phyloP scores from a whole-genome alignment of 2,113 vertebrate species.

The Actinemys pallida region DNA sequence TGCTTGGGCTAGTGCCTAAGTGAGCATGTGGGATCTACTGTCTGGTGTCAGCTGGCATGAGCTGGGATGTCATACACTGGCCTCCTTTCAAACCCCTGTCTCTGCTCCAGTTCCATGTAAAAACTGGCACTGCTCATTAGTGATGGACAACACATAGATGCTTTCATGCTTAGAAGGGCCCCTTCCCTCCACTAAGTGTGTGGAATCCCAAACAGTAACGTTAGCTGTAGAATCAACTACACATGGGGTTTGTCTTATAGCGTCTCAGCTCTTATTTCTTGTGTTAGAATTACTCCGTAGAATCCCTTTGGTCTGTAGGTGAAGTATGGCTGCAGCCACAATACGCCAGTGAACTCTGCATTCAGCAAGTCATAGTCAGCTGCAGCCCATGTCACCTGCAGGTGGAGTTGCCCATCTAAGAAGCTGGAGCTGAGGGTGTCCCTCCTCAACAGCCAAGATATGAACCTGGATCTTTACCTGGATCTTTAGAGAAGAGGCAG shows the following conservation, averaged over 20 bases:
- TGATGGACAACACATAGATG: fast-evolving
- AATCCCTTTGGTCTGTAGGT: not conserved
- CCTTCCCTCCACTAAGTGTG: fast-evolving
- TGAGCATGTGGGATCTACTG: not conserved
- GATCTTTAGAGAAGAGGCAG: fast-evolving
- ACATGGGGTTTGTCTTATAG: not conserved
- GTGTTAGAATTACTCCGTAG: fast-evolving
- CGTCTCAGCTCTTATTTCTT: not conserved
- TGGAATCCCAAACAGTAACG: fast-evolving
- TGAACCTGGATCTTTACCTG: not conserved
- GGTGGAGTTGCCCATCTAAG: not conserved
- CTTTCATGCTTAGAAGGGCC: not conserved
- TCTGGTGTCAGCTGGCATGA: not conserved
- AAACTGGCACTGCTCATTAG: not conserved
- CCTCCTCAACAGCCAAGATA: not conserved
- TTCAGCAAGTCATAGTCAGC: fast-evolving
- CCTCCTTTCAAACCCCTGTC: not conserved
- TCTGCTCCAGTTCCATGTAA: not conserved
- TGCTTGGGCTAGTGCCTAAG: not conserved
- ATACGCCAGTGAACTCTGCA: not conserved
- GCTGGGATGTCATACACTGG: not conserved
- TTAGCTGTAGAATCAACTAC: fast-evolving
- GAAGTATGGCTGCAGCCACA: not conserved
- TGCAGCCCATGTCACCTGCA: not conserved
- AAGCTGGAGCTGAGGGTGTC: fast-evolving